These are phyloP conservation scores for Lycorma delicatula DNA, from an alignment of 1,140 invertebrate genomes.

Conservation along the genomic window DNA sequence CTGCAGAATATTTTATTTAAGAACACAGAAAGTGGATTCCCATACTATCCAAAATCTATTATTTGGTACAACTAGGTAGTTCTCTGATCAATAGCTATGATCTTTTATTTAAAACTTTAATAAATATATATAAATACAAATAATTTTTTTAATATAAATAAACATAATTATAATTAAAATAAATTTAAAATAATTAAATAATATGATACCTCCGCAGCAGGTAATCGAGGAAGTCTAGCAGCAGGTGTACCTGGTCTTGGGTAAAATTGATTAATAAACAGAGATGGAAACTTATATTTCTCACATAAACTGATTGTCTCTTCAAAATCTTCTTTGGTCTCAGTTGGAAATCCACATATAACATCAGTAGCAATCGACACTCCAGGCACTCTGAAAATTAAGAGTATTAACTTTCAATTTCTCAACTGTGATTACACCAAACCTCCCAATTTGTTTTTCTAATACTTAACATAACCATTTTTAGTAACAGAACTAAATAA, in stretches of 20 bases:
- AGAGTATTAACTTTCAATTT: too few species aligned
- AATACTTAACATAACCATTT: too few species aligned
- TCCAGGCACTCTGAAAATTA: slow-evolving; percentile 65
- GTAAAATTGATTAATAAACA: slow-evolving; percentile 98
- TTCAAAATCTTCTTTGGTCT: slow-evolving; percentile 85
- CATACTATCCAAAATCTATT: too few species aligned
- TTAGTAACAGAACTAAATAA: too few species aligned
- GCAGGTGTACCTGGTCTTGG: slow-evolving; percentile 92
- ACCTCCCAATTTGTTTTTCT: too few species aligned
- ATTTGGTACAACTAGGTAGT: too few species aligned
- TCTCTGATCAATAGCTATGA: too few species aligned
- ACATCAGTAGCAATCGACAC: slow-evolving; percentile 96
- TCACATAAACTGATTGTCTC: slow-evolving; percentile 77
- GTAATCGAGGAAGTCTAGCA: slow-evolving; percentile 73
- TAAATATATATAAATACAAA: neutral
- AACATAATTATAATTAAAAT: neutral
- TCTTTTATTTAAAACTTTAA: neutral
- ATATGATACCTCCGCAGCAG: slow-evolving; percentile 53
- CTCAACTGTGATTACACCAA: too few species aligned
- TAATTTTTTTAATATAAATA: neutral
- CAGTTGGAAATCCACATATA: slow-evolving; percentile 97
- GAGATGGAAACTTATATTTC: slow-evolving; percentile 83
- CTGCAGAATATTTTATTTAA: too few species aligned
- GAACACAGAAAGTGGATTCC: too few species aligned
- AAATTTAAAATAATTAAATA: neutral